Evolutionary conservation across 2,888 invertebrate genomes (phyloP).

Genomic region (Dasypogon diadema): DNA sequence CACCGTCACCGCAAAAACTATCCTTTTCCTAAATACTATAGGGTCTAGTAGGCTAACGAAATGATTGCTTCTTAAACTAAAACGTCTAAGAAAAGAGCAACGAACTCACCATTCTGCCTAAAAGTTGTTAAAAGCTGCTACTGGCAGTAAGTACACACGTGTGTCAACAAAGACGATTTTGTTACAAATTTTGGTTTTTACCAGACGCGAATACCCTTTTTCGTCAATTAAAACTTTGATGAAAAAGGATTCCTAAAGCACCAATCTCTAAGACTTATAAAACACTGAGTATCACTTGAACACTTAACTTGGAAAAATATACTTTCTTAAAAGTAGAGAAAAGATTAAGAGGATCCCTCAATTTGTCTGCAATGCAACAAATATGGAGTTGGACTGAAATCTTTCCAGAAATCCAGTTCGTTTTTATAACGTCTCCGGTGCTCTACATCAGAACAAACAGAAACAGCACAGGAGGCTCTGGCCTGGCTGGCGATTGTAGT

Average conservation of each 20-base stretch:
- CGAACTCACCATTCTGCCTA: slow-evolving; percentile 30
- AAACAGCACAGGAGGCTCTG: neutral
- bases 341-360: slow-evolving; percentile 57
- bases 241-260: slow-evolving; percentile 19
- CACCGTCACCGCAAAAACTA: neutral
- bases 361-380: slow-evolving; percentile 67
- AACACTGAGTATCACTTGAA: slow-evolving; percentile 15
- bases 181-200: neutral
- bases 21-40: neutral
- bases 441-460: neutral
- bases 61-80: neutral
- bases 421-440: slow-evolving; percentile 41
- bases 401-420: slow-evolving; percentile 34
- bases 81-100: neutral
- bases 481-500: neutral
- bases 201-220: slow-evolving; percentile 16
- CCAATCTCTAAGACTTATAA: slow-evolving; percentile 24
- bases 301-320: slow-evolving; percentile 27
- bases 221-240: slow-evolving; percentile 5
- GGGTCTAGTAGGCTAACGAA: no score
- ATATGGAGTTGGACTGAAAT: slow-evolving; percentile 66
- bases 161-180: neutral
- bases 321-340: slow-evolving; percentile 38
- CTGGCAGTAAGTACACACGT: slow-evolving; percentile 7
- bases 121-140: slow-evolving; percentile 19